A percentile compares a stretch with the other conserved stretches of the same genome.
Evolutionary conservation across 2,888 invertebrate species (phyloP).

Genomic region (Plagodis pulveraria): DNA sequence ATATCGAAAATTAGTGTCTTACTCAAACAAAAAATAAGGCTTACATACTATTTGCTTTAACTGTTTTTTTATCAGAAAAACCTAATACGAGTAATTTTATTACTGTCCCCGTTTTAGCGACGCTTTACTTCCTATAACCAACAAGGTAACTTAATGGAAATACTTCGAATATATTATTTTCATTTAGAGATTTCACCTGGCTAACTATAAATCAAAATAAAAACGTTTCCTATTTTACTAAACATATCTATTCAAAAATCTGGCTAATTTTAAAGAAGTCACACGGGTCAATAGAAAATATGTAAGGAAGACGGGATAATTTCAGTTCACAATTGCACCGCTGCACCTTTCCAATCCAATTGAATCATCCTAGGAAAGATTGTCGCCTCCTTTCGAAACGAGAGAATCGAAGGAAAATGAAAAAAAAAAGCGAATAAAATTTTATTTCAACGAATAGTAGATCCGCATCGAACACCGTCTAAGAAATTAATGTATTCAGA

Average conservation of each 20-base stretch:
- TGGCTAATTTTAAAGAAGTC: constrained; percentile 29
- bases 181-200: too few species aligned
- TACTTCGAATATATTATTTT: too few species aligned
- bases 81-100: too few species aligned
- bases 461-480: constrained; percentile 28
- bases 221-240: background rate
- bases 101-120: too few species aligned
- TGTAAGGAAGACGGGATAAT: constrained; percentile 35
- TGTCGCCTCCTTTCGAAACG: constrained; percentile 44
- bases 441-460: constrained; percentile 27
- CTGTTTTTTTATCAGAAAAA: too few species aligned
- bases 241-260: background rate
- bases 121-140: too few species aligned
- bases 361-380: constrained; percentile 58
- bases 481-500: constrained; percentile 43
- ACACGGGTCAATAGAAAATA: constrained; percentile 30
- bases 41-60: too few species aligned
- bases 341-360: constrained; percentile 47
- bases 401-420: constrained; percentile 36
- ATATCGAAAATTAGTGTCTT: too few species aligned
- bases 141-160: too few species aligned
- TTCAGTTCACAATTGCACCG: constrained; percentile 41
- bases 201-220: too few species aligned
- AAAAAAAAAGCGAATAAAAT: constrained; percentile 30
- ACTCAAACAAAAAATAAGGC: too few species aligned